Base-by-base conservation (phyloP, 2,113 vertebrate species). In the Lepus americanus region DNA sequence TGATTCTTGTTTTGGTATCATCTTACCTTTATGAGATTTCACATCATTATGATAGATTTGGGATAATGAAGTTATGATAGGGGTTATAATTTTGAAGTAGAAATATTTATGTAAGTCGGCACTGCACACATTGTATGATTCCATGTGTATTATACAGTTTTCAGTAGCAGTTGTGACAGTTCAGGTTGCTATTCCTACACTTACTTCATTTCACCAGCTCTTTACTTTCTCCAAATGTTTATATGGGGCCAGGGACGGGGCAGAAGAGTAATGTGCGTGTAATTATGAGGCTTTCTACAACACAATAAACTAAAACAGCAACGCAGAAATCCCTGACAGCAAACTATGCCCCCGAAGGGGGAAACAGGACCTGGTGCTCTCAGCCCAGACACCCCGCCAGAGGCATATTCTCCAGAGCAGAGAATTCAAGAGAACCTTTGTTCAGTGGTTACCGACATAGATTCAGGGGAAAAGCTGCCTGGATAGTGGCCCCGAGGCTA, bases 211-310 rank as follows among this genome's bases (percentile, higher is more conserved):
- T 90, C 27, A 31, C 27, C 49, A 80, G 55, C 9, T 79, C 27
- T 90, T 83, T 69, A 79, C 64, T 67, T 85, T 85, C 85, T 87
- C 44, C 49, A 92, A 88, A 89, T 81, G 73, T 94, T 94, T 94
- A 59, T 89, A 23, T 77, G 73, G 27, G 44, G 16, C 20, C 14
- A 17, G 11, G 63, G 27, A 79, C 7, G 29, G 33, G 33, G 23
- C 13, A 78, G 33, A 55, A 94, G n/a, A 51, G 10, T 74, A 93
- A 94, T 69, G 22, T 91, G 4, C 14, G 78, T 97, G 20, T 69
- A 67, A 39, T n/a, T 96, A 74, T 70, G 1, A 72, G 87, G 29
- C 55, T 96, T 96, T 97, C 55, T 96, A 33, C 73, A 67, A 70
- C 67, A 69, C 0, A 66, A 92, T 90, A 89, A 91, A 89, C 36